Evolutionary conservation across 2,113 vertebrate species (phyloP).

Genomic region (Indicator indicator): DNA sequence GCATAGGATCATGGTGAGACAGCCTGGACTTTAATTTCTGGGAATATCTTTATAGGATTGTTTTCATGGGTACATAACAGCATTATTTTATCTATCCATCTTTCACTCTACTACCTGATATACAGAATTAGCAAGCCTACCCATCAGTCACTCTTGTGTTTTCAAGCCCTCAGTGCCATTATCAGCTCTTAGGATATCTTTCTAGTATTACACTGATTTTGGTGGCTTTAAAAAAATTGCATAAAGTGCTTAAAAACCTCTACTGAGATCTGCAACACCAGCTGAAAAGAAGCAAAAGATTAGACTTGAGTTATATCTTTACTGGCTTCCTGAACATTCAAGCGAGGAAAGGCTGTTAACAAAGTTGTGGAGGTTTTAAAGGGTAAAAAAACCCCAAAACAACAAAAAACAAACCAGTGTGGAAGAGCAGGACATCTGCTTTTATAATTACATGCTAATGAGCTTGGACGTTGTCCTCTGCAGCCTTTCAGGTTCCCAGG

Average conservation of each 20-base stretch:
- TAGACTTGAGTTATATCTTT: slow-evolving; percentile 13
- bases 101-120: slow-evolving; percentile 27
- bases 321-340: slow-evolving; percentile 27
- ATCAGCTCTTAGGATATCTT: slow-evolving; percentile 2
- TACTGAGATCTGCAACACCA: neutral
- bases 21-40: slow-evolving; percentile 13
- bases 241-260: neutral
- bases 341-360: slow-evolving; percentile 39
- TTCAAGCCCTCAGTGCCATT: neutral
- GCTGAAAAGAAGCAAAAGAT: slow-evolving; percentile 42
- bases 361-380: neutral
- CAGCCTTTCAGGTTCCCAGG: slow-evolving; percentile 25
- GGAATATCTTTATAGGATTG: slow-evolving; percentile 15
- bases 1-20: neutral
- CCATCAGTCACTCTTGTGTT: slow-evolving; percentile 18
- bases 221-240: neutral
- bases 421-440: slow-evolving; percentile 53
- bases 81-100: slow-evolving; percentile 48
- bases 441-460: slow-evolving; percentile 27
- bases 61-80: slow-evolving; percentile 23
- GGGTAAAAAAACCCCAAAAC: too few species aligned
- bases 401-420: neutral
- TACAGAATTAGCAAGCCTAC: slow-evolving; percentile 32
- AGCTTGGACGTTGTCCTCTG: slow-evolving; percentile 37
- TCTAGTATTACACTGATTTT: neutral